Conservation (phyloP, 2,797 vertebrate genomes). For the Novumbra hubbsi region DNA sequence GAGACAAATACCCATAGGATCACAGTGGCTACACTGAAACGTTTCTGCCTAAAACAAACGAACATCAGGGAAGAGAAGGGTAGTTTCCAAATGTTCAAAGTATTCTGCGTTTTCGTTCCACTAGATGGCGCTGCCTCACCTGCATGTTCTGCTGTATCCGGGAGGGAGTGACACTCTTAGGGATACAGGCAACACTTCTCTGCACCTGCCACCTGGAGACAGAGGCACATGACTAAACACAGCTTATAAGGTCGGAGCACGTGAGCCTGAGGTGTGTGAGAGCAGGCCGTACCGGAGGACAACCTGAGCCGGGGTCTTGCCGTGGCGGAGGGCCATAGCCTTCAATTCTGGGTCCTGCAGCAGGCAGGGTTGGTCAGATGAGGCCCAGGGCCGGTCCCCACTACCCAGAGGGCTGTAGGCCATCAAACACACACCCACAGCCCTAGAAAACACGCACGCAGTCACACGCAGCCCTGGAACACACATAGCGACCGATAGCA, state of each 20-base stretch:
- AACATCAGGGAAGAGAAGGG: neutral
- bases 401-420: slow-evolving; percentile 79
- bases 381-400: slow-evolving; percentile 74
- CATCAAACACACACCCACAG: slow-evolving; percentile 59
- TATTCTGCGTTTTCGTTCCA: neutral
- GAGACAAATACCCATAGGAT: neutral
- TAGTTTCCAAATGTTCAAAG: neutral
- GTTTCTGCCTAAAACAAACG: neutral
- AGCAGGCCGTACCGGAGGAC: slow-evolving; percentile 60
- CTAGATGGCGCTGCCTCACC: neutral
- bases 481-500: neutral
- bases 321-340: slow-evolving; percentile 53
- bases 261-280: neutral
- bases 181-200: slow-evolving; percentile 70
- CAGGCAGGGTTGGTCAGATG: slow-evolving; percentile 61
- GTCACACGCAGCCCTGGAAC: neutral
- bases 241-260: neutral
- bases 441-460: neutral
- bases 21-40: neutral
- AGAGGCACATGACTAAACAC: neutral
- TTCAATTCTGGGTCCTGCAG: slow-evolving; percentile 65
- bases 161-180: slow-evolving; percentile 72
- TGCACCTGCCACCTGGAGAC: slow-evolving; percentile 73
- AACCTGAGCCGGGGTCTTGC: slow-evolving; percentile 70
- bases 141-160: slow-evolving; percentile 75